Conservation (phyloP, 2,888 invertebrate species). For the Lasioglossum morio region DNA sequence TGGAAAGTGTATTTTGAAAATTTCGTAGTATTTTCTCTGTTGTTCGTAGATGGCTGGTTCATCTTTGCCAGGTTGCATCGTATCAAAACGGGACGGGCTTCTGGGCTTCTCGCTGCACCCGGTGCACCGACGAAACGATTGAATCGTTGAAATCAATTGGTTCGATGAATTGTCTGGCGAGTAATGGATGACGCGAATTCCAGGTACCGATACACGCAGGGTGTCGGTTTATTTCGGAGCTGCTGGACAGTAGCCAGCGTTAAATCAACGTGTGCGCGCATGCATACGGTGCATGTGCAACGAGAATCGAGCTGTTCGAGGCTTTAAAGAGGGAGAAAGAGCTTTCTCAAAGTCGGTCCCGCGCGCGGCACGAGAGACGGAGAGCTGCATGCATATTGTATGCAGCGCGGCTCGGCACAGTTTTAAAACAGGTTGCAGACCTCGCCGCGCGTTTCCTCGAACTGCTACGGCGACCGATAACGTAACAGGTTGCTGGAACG, state of each 20-base stretch:
- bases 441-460: slow-evolving; percentile 45
- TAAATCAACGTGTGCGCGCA: slow-evolving; percentile 39
- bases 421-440: slow-evolving; percentile 48
- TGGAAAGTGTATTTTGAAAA: too few species aligned
- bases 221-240: slow-evolving; percentile 49
- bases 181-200: slow-evolving; percentile 1
- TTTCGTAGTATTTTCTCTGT: too few species aligned
- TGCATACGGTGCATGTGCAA: neutral
- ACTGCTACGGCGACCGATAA: slow-evolving; percentile 43
- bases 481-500: slow-evolving; percentile 55
- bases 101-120: neutral
- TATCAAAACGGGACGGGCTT: neutral
- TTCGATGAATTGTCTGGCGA: slow-evolving; percentile 15
- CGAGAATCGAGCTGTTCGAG: slow-evolving; percentile 24
- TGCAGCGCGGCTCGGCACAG: slow-evolving; percentile 30
- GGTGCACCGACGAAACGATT: neutral
- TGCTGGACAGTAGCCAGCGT: slow-evolving; percentile 59
- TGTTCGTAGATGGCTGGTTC: too few species aligned
- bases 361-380: neutral
- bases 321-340: neutral
- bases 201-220: slow-evolving; percentile 9
- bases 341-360: neutral
- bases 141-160: neutral
- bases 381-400: slow-evolving; percentile 22
- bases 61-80: too few species aligned